Evolutionary conservation across 2,888 invertebrate genomes (phyloP), one percentile per base, ranked within the genome.

Genomic region (Gibbula magus): DNA sequence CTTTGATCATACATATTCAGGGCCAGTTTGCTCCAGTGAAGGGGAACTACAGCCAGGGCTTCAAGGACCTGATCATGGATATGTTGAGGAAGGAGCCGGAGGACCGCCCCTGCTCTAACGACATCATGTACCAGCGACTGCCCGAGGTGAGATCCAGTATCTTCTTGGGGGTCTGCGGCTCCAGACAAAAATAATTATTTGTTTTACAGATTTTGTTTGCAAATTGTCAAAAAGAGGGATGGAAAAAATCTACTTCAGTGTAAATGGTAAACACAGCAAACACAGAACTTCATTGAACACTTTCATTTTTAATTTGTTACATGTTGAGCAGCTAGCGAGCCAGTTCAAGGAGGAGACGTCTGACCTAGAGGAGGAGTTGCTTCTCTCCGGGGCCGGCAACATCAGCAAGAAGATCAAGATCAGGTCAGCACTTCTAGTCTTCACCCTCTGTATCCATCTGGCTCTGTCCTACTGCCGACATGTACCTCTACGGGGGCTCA

Each of bases 1-100:
- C 5, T 10, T 45, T 45, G 13, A 35, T 35, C 3, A 45, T 45
- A 13, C 45, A 10, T 45, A 13, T 45, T 45, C 82, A 95, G 95
- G 95, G 95, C 56, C 94, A 95, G 75, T 96, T 95, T 92, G 94
- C 95, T 22, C 95, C 95, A 0, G 94, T 96, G 61, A 95, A 95
- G 16, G 94, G 94, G 3, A 94, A 94, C 75, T 96, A 96, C 91
- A 95, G 95, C 2, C 93, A 94, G 13, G 94, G 94, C 35, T 93
- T 96, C 84, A 94, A 94, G 83, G 94, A 95, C 81, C 92, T 96
- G 3, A 93, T 96, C 32, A 93, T 94, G 83, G 94, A 94, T 85
- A 93, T 96, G 87, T 93, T 96, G 22, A 95, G 95, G 89, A 94
- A 94, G 84, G 94, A 96, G 85, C 95, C 95, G 0, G 92, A 93